Evolutionary conservation across 2,113 vertebrate species (phyloP).

Genomic region (Redunca redunca): DNA sequence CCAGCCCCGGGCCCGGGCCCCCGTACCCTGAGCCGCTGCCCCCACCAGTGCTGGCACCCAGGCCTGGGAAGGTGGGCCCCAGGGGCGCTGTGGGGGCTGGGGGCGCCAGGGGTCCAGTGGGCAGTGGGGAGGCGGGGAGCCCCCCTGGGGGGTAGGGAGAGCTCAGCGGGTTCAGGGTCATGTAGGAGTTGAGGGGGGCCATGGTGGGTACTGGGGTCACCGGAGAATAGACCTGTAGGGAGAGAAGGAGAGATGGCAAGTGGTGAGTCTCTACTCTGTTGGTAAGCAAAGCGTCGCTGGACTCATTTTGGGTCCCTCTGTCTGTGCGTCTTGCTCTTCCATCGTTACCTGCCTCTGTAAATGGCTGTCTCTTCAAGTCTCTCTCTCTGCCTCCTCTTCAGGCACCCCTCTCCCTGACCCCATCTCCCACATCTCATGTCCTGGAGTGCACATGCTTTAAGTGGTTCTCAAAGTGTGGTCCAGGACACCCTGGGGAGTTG

Average conservation of each 20-base stretch:
- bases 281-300: neutral
- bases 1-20: constrained; percentile 79
- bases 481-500: neutral
- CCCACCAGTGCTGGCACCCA: neutral
- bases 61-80: constrained; percentile 69
- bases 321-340: neutral
- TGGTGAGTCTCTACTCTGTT: neutral
- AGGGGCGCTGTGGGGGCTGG: constrained; percentile 81
- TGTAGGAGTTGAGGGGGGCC: constrained; percentile 91
- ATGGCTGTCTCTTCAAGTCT: neutral
- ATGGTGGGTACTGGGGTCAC: constrained; percentile 86
- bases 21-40: constrained; percentile 23
- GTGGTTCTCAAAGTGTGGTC: neutral
- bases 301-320: neutral
- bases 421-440: accelerated
- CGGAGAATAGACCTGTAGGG: constrained; percentile 87
- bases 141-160: constrained; percentile 82
- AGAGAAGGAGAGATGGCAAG: neutral
- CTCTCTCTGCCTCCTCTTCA: neutral
- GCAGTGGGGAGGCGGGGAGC: constrained; percentile 77
- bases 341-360: neutral
- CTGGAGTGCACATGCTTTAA: neutral
- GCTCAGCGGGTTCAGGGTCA: constrained; percentile 87
- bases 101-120: constrained; percentile 83
- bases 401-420: accelerated